Percentiles rank a stretch among this genome's conserved stretches.
Conservation (phyloP, 2,888 invertebrate genomes). For the Parnassius mnemosyne region DNA sequence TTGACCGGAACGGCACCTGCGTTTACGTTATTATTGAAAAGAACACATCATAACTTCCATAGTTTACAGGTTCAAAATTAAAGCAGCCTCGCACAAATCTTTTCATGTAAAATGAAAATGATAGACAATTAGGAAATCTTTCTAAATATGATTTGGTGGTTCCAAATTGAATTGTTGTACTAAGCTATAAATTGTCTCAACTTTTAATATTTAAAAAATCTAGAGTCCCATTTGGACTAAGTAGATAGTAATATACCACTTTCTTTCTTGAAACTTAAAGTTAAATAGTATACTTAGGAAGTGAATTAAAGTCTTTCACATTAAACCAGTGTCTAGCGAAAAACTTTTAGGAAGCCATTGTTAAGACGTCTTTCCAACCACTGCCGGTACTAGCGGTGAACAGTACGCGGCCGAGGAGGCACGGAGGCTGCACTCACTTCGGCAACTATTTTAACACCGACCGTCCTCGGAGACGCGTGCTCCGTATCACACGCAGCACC, state of each 20-base stretch:
- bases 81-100: no score
- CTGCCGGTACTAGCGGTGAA: constrained; percentile 38
- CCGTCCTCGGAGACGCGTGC: constrained; percentile 52
- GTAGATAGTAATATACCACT: no score
- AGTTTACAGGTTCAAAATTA: no score
- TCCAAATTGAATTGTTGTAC: no score
- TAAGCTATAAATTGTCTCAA: no score
- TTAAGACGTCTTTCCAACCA: constrained; percentile 37
- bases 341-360: constrained; percentile 51
- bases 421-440: constrained; percentile 49
- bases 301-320: constrained; percentile 19
- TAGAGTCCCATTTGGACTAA: no score
- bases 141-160: no score
- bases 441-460: constrained; percentile 51
- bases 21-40: constrained; percentile 35
- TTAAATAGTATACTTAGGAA: neutral
- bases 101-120: no score
- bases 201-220: no score
- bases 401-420: constrained; percentile 60
- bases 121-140: no score
- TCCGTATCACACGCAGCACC: constrained; percentile 31
- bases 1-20: constrained; percentile 59
- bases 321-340: constrained; percentile 9
- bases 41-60: no score
- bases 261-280: neutral